Percentiles rank a stretch among this genome's conserved stretches.
Conservation (phyloP, 30 jellyfish, hydroid and myxozoan species). For the Catostylus mosaicus region DNA sequence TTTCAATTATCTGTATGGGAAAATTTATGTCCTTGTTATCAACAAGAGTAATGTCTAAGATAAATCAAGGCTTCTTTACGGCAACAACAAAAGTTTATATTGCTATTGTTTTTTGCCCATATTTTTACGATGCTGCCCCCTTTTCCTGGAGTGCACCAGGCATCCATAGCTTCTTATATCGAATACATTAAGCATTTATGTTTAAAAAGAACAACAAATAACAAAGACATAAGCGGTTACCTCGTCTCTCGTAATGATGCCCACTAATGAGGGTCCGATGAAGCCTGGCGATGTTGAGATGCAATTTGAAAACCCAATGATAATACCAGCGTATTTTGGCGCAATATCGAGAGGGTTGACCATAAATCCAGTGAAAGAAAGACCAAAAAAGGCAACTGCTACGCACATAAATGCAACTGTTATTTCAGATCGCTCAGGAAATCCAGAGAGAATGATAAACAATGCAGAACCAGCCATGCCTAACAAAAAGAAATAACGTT, state of each 20-base stretch:
- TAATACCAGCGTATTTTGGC: constrained; percentile 94
- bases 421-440: constrained; percentile 69
- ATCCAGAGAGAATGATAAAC: constrained; percentile 72
- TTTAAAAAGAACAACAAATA: neutral
- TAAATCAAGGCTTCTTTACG: too few relatives aligned
- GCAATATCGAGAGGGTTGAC: constrained; percentile 97
- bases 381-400: constrained; percentile 94
- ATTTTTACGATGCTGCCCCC: too few relatives aligned
- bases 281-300: constrained; percentile 91
- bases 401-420: constrained; percentile 85
- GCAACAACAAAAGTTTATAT: too few relatives aligned
- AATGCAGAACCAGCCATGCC: constrained; percentile 89
- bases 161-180: too few relatives aligned
- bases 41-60: too few relatives aligned
- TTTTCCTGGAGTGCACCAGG: too few relatives aligned
- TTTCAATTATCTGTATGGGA: too few relatives aligned
- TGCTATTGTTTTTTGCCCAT: too few relatives aligned
- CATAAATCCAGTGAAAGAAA: constrained; percentile 95
- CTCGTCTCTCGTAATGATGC: constrained; percentile 87
- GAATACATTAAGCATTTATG: too few relatives aligned
- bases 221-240: constrained; percentile 19
- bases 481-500: neutral
- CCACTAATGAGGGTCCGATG: constrained; percentile 96
- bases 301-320: constrained; percentile 87
- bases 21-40: too few relatives aligned